Evolutionary conservation across 2,113 vertebrate genomes (phyloP), one percentile per base, ranked within the genome.

Genomic region (Silurus asotus): DNA sequence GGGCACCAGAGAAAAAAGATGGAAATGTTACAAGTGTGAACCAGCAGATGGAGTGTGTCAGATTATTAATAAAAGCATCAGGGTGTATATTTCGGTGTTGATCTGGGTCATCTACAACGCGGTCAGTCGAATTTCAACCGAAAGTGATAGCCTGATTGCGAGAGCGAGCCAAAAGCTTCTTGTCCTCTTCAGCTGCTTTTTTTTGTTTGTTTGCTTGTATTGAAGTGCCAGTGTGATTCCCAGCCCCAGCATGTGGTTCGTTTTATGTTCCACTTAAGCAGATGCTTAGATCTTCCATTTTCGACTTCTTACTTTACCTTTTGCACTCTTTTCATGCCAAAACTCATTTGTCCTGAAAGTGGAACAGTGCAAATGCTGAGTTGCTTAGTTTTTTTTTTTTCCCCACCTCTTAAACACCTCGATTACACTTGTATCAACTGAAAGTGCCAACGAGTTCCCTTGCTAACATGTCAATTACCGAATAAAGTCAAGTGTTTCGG

Each of bases 61-160:
- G 53, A 58, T 59, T 55, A 72, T 56, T 83, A 37, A 37, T 58
- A 45, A 72, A 72, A 58, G 5, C 14, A 8, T 37, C 51, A 37
- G 14, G 9, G 48, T 23, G 9, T 69, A 8, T 70, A 8, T 45
- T 56, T 58, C 14, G n/a, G 8, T 13, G 25, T 23, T 48, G 28
- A 83, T 83, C 65, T 83, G 65, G 82, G 82, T 83, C 82, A 83
- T 72, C 82, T 83, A 58, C 51, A 45, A 55, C 4, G 19, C 28
- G 64, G 81, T 83, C 65, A 56, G 17, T 72, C 17, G n/a, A 56
- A 59, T 69, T 72, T 58, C 17, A 20, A 83, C 51, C n/a, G 51
- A 56, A 58, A 56, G 13, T 4, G 7, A 19, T 6, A 25, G 51
- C 51, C 51, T 83, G 81, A 70, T 70, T 70, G n/a, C 25, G 37